A percentile compares a stretch with the other conserved stretches of the same genome.
Conservation (phyloP, 2,888 invertebrate species). For the Sclerodermus sp. region DNA sequence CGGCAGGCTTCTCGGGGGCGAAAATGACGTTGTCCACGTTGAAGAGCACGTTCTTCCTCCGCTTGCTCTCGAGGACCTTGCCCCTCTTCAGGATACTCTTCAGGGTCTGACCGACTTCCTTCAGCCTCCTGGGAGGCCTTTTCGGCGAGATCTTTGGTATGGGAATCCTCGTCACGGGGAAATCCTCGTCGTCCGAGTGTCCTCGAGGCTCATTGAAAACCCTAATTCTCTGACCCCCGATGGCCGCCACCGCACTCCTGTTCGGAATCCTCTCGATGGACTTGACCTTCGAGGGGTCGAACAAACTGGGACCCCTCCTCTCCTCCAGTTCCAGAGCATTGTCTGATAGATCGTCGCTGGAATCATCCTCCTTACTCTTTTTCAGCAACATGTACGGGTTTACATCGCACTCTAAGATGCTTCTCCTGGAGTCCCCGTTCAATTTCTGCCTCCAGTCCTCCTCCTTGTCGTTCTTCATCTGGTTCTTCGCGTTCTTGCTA, state of each 20-base stretch:
- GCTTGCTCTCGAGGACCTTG: constrained; percentile 26
- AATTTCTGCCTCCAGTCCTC: constrained; percentile 10
- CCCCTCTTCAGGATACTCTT: constrained; percentile 49
- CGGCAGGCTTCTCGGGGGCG: constrained; percentile 48
- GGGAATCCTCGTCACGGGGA: constrained; percentile 44
- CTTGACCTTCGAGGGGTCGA: constrained; percentile 53
- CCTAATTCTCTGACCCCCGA: constrained; percentile 71
- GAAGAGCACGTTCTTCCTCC: constrained; percentile 48
- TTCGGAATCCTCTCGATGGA: constrained; percentile 53
- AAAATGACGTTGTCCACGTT: constrained; percentile 54
- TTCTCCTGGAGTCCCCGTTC: constrained; percentile 56
- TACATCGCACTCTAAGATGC: constrained; percentile 81
- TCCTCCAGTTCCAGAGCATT: constrained; percentile 47
- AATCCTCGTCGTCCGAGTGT: constrained; percentile 49
- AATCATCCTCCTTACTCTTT: constrained; percentile 54
- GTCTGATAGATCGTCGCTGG: constrained; percentile 55
- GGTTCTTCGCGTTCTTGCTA: too few relatives aligned
- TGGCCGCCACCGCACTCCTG: constrained; percentile 58
- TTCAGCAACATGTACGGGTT: constrained; percentile 83
- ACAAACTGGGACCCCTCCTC: constrained; percentile 35
- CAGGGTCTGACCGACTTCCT: constrained; percentile 54
- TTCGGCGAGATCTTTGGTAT: constrained; percentile 63
- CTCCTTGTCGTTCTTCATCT: not conserved
- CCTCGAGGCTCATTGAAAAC: constrained; percentile 62
- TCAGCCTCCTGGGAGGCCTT: constrained; percentile 64